Evolutionary conservation across 1,140 invertebrate species (phyloP).

Genomic region (Ooceraea biroi): DNA sequence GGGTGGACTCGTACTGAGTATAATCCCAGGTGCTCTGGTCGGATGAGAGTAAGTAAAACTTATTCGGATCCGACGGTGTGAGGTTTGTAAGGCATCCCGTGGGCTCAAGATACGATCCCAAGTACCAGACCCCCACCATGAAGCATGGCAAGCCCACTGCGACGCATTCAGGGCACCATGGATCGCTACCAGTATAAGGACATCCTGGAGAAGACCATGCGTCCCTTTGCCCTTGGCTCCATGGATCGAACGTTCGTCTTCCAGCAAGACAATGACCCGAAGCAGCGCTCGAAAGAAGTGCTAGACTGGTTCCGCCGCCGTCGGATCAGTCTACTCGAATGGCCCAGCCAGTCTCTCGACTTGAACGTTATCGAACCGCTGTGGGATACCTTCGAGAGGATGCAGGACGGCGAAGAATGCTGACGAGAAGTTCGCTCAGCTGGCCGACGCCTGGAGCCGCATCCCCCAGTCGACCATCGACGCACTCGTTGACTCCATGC

Average conservation of each 20-base stretch:
- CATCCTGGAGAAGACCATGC: constrained; percentile 2
- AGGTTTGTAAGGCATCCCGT: background rate
- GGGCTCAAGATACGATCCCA: background rate
- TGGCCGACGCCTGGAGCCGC: background rate
- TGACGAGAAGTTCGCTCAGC: background rate
- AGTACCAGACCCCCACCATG: background rate
- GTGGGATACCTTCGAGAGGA: background rate
- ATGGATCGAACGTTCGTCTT: no score
- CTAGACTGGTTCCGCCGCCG: background rate
- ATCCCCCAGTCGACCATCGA: background rate
- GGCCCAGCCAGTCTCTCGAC: constrained; percentile 11
- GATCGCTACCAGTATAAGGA: background rate
- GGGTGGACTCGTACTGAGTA: no score
- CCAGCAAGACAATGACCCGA: constrained; percentile 12
- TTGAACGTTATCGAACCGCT: constrained; percentile 9
- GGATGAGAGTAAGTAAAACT: no score
- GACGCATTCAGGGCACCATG: no score
- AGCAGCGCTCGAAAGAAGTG: background rate
- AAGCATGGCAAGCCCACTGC: no score
- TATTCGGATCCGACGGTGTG: no score
- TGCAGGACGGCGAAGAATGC: background rate
- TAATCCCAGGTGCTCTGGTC: no score
- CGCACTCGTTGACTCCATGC: constrained; percentile 2
- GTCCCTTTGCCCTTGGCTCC: background rate
- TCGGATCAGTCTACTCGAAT: background rate